Conservation (phyloP, 2,113 vertebrate species). For the Rynchops niger region DNA sequence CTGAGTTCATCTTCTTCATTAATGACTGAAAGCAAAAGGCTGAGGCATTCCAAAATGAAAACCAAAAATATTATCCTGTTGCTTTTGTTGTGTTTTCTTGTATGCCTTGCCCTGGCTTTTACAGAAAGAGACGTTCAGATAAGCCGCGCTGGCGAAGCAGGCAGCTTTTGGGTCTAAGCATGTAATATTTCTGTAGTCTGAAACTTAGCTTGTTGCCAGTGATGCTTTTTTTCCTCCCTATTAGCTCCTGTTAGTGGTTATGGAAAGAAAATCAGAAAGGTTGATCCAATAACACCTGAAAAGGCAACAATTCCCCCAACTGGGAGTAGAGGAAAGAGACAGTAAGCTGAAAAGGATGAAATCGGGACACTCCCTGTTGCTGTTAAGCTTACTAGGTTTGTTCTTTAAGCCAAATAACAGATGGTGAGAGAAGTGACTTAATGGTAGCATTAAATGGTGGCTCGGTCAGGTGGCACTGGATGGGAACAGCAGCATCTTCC, state of each 20-base stretch:
- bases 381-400: not conserved
- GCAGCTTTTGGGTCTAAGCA: not conserved
- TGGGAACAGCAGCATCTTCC: not conserved
- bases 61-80: too few species aligned
- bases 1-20: not conserved
- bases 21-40: not conserved
- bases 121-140: not conserved
- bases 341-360: not conserved
- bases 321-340: not conserved
- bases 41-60: not conserved
- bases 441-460: not conserved
- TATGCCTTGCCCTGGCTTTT: not conserved
- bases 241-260: not conserved
- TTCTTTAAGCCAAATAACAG: not conserved
- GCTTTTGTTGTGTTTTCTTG: not conserved
- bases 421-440: not conserved
- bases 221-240: not conserved
- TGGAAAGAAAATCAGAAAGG: not conserved
- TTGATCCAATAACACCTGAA: not conserved
- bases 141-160: not conserved
- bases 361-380: not conserved
- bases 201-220: not conserved
- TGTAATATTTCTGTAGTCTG: not conserved
- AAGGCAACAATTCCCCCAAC: not conserved
- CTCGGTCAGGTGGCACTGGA: not conserved